phyloP scores from a whole-genome alignment of 2,797 vertebrate species.

The Sebastes taczanowskii region DNA sequence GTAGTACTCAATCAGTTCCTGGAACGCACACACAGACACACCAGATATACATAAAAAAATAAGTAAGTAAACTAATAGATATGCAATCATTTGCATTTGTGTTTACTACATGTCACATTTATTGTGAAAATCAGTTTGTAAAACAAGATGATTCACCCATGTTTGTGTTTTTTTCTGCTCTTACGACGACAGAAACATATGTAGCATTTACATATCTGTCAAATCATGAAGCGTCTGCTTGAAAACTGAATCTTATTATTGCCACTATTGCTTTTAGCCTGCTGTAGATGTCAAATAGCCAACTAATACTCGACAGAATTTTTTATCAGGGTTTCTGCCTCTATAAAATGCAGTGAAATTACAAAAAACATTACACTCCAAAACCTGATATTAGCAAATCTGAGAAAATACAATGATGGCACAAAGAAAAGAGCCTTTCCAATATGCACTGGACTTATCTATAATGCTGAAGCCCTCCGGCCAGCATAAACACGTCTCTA shows the following conservation, averaged over 20 bases:
- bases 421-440: slow-evolving; percentile 36
- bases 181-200: neutral
- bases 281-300: neutral
- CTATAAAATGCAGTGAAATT: neutral
- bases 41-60: neutral
- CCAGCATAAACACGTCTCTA: slow-evolving; percentile 54
- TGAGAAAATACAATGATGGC: neutral
- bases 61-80: neutral
- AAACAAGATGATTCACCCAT: neutral
- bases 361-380: neutral
- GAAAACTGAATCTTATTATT: neutral
- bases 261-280: neutral
- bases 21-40: slow-evolving; percentile 34
- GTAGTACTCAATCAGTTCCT: slow-evolving; percentile 97
- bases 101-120: neutral
- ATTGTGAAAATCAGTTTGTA: neutral
- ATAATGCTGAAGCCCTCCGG: slow-evolving; percentile 42
- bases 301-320: neutral
- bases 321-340: neutral
- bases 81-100: neutral
- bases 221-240: neutral
- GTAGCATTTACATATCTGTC: neutral
- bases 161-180: neutral
- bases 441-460: slow-evolving; percentile 38
- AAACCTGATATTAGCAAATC: slow-evolving; percentile 5